Base-by-base conservation (phyloP, 2,888 invertebrate species). In the Megastigmus dorsalis region DNA sequence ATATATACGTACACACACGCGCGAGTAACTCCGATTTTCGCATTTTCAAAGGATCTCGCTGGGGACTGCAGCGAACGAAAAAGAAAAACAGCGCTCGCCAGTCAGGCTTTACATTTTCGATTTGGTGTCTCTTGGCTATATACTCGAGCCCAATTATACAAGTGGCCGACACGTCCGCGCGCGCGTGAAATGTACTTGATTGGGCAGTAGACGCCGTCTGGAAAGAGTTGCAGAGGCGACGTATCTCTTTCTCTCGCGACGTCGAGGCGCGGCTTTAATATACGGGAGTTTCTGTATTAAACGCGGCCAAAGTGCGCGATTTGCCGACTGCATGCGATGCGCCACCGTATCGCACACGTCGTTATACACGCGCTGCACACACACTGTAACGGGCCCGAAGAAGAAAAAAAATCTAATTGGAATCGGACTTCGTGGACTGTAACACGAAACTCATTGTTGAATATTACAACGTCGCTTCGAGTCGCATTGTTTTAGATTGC, bases 351-450 rank as follows among this genome's bases (percentile, higher is more conserved):
- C 2, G 3, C n/a, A 28, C 1, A 20, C n/a, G 23, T n/a, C n/a
- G n/a, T 15, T 2, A 13, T 3, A 3, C n/a, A 28, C 1, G n/a
- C n/a, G 23, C 10, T 26, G 18, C 9, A 2, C 3, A 33, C 7
- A 9, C 13, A 10, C n/a, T n/a, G n/a, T n/a, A 18, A 30, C 20
- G 30, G 7, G 20, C 20, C n/a, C n/a, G n/a, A n/a, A n/a, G 38
- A 59, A 7, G 26, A 26, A 41, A 60, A 33, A 55, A 67, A 74
- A 60, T 74, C 45, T 68, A 68, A 73, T 73, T 66, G 66, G 41
- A 52, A 59, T 41, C 63, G 63, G 0, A 30, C 43, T 60, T 52
- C 33, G 26, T 33, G 41, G 28, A 65, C 20, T 36, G 41, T 36
- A 36, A 52, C 50, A 23, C 60, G 52, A 72, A 66, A 66, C 41